phyloP scores from a whole-genome alignment of 2,797 vertebrate genomes.

The Sebastolobus alascanus region DNA sequence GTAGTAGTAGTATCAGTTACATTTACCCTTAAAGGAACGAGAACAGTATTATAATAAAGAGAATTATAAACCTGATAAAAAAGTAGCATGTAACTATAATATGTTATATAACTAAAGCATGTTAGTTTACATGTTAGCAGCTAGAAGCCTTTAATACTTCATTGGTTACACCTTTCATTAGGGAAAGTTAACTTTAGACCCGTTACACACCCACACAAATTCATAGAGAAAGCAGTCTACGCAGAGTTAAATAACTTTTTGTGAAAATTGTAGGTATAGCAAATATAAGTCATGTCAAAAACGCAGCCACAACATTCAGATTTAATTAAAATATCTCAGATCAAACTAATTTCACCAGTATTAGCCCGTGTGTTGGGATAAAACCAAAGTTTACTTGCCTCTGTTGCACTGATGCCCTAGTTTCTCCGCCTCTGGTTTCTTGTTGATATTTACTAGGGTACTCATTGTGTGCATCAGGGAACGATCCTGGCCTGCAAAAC shows the following conservation, averaged over 20 bases:
- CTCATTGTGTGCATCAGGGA: slow-evolving; percentile 54
- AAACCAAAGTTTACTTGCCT: slow-evolving; percentile 51
- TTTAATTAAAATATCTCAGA: background rate
- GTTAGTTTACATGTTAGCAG: too few species aligned
- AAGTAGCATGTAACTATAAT: too few species aligned
- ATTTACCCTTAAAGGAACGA: too few species aligned
- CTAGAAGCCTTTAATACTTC: background rate
- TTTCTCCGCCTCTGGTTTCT: slow-evolving; percentile 27
- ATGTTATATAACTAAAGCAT: too few species aligned
- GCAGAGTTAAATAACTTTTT: background rate
- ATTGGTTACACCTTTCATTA: background rate
- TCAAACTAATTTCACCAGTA: background rate
- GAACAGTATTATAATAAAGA: too few species aligned
- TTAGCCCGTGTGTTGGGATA: background rate
- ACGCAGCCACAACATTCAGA: background rate
- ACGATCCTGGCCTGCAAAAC: slow-evolving; percentile 58
- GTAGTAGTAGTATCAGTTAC: too few species aligned
- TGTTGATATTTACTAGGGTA: slow-evolving; percentile 51
- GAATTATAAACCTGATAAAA: too few species aligned
- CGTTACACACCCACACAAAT: background rate
- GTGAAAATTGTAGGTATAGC: background rate
- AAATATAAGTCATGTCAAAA: background rate
- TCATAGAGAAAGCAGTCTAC: background rate
- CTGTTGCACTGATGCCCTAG: slow-evolving; percentile 62
- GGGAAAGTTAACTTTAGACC: background rate